Conservation (phyloP, 2,888 invertebrate genomes). For the Macaria liturata region DNA sequence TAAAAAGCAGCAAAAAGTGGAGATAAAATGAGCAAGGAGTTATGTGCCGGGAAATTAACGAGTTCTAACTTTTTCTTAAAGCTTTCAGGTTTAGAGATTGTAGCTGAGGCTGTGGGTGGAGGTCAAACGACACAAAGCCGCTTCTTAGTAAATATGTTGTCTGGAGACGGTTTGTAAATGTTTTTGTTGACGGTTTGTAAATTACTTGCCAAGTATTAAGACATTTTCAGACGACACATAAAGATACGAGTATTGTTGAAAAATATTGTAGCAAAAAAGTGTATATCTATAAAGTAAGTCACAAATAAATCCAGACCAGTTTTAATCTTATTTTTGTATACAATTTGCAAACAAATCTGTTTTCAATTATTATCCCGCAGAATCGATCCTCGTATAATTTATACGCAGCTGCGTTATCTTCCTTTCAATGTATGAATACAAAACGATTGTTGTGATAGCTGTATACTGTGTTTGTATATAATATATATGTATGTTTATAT, state of each 20-base stretch:
- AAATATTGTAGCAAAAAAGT: too few relatives aligned
- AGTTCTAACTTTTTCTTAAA: conserved; percentile 22
- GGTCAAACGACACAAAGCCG: conserved; percentile 12
- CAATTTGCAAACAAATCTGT: too few relatives aligned
- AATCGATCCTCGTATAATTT: not conserved
- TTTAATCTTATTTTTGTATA: too few relatives aligned
- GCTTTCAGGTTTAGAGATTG: conserved; percentile 15
- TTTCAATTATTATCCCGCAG: too few relatives aligned
- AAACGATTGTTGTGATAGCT: conserved; percentile 36
- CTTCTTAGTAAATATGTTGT: conserved; percentile 46
- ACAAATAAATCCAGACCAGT: too few relatives aligned
- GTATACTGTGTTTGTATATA: too few relatives aligned
- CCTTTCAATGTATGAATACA: conserved; percentile 74
- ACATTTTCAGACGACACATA: too few relatives aligned
- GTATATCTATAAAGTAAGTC: too few relatives aligned
- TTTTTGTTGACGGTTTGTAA: not conserved
- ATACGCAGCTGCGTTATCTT: conserved; percentile 60
- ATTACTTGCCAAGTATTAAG: not conserved
- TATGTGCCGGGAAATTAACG: conserved; percentile 39
- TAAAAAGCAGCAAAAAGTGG: conserved; percentile 60
- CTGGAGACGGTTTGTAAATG: conserved; percentile 47
- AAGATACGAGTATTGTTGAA: too few relatives aligned
- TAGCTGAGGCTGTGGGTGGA: not conserved
- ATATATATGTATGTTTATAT: too few relatives aligned
- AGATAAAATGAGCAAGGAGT: conserved; percentile 67